Evolutionary conservation across 2,797 vertebrate species (phyloP), one percentile per base, ranked within the genome.

Genomic region (Mus caroli): DNA sequence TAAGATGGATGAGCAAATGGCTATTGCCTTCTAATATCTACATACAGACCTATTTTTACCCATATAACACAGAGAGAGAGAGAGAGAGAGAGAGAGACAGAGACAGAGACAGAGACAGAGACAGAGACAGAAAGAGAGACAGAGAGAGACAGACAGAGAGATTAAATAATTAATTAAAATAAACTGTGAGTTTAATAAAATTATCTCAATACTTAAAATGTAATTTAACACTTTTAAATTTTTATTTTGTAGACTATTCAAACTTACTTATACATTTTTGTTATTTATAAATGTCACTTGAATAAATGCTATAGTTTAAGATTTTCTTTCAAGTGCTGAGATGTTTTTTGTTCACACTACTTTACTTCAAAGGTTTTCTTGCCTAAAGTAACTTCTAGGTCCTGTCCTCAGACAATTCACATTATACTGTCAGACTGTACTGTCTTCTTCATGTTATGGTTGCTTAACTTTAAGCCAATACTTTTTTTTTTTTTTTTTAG

Each of bases 301-400:
- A 88, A 43, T 10, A 95, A 91, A 52, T 43, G 76, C 20, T 86
- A 50, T 64, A 19, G 50, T 95, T 88, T 26, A 67, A 79, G 82
- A 83, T 60, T 2, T 3, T 0, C 12, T 86, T 77, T 69, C 17
- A 88, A 46, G 3, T 92, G 13, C 34, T 37, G 91, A 91, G 9
- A 54, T 20, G 77, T 92, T 88, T 91, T 14, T 5, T 69, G 31
- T 1, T 54, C 19, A 64, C 8, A 75, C 0, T 28, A 80, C 79
- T 84, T 34, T 86, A 67, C 67, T 20, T 3, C 54, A 78, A 90
- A 75, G 1, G 31, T n/a, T 90, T 77, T 64, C 22, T 26, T 1
- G 22, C 22, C 28, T 75, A 54, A 80, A 0, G 6, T 1, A n/a
- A 0, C 73, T 89, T 92, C 20, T 83, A 71, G 0, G 34, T 13